Base-by-base conservation (phyloP, 2,888 invertebrate species). In the Latrodectus hesperus region DNA sequence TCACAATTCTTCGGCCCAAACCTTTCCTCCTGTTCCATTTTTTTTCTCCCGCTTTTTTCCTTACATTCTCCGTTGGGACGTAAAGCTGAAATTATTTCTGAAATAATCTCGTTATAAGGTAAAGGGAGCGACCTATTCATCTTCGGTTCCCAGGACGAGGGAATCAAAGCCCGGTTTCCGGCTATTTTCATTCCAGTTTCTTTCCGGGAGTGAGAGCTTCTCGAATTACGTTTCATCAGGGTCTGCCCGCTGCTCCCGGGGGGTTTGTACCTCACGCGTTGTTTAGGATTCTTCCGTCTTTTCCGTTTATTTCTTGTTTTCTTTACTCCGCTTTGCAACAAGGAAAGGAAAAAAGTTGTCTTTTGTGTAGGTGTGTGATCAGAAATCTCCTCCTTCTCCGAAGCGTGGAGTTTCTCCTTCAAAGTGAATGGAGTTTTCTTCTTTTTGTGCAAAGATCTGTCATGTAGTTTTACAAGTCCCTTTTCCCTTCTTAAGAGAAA, bases 141-240 rank as follows among this genome's bases (percentile, higher is more conserved):
- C 84, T 78, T 52, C 72, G 52, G 78, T 78, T 84, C 84, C 84
- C 84, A 51, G 67, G 78, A 78, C 78, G 73, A 22, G 38, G 72
- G 84, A 84, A 84, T 84, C 84, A 84, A 84, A 84, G 78, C 78
- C 84, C 51, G 26, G 84, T 84, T 84, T 84, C 78, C 77, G 78
- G 84, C 77, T 38, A 73, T 77, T 84, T 78, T 76, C 84, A 72
- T 67, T 65, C 22, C 82, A 38, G 51, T 74, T 67, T 53, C 73
- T 52, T 52, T 74, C 70, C 51, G 26, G n/a, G 55, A 26, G 12
- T 17, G 73, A 74, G 68, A 53, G 75, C 82, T 82, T 70, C 82
- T 82, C 74, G 82, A 82, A 82, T 82, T 82, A 82, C 82, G 75
- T 82, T 82, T 82, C 82, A 82, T 82, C 82, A 82, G 67, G 38